Base-by-base conservation (phyloP, 2,888 invertebrate species). In the Tetragonisca angustula region DNA sequence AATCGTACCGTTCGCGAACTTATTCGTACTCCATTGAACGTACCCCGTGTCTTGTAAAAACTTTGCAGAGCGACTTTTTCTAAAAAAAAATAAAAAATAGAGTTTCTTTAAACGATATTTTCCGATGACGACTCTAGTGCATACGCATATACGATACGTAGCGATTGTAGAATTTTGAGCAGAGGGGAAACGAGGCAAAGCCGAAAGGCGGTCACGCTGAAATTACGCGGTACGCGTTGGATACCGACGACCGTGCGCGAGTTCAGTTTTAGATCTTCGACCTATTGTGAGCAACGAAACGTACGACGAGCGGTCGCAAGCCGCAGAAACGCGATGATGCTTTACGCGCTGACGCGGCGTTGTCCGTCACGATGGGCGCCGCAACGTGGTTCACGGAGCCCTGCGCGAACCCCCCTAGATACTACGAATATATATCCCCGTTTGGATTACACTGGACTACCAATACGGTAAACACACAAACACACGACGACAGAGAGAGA, bases 361-460 rank as follows among this genome's bases (percentile, higher is more conserved):
- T 91, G 91, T 91, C 90, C 88, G 91, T 92, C 92, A 92, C 83
- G 82, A 85, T 81, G 87, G 90, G 88, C 88, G 90, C 89, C 89
- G 86, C 88, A 87, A 87, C 90, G 88, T 86, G 87, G 89, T 87
- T 84, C 87, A 88, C 83, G 88, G 78, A 87, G 84, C 87, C 86
- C 87, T 80, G 79, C 65, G 61, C 81, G 71, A 72, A 74, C 86
- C 87, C 84, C 84, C 83, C 78, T 72, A 81, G 86, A 79, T 81
- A 82, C 79, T 79, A 65, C 79, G 79, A 84, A 90, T 91, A 92
- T 91, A 91, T 88, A 87, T 89, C 89, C 87, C 89, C 86, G 91
- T 90, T 92, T 91, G 93, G 93, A 93, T 93, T 93, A 93, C 92
- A 90, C 87, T 88, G 88, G 88, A 91, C 90, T 90, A 90, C 92